phyloP scores from a whole-genome alignment of 2,888 invertebrate genomes.

The Peribatodes rhomboidaria region DNA sequence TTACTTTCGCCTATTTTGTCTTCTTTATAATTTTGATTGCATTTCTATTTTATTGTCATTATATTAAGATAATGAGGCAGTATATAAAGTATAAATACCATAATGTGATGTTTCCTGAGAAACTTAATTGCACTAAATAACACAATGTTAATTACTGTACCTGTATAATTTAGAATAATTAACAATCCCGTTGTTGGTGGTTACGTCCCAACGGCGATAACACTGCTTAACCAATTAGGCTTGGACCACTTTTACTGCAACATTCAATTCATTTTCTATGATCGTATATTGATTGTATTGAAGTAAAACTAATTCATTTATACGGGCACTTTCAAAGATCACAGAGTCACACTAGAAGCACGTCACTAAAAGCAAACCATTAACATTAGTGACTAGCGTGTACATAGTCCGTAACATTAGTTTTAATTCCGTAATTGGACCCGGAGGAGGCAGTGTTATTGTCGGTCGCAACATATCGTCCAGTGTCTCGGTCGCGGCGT shows the following conservation, averaged over 20 bases:
- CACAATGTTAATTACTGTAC: slow-evolving; percentile 71
- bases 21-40: slow-evolving; percentile 72
- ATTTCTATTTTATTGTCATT: slow-evolving; percentile 61
- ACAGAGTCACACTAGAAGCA: slow-evolving; percentile 40
- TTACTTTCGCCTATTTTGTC: slow-evolving; percentile 75
- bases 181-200: slow-evolving; percentile 75
- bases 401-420: slow-evolving; percentile 60
- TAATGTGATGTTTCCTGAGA: slow-evolving; percentile 67
- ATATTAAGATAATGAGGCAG: slow-evolving; percentile 70
- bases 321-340: slow-evolving; percentile 52
- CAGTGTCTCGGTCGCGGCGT: slow-evolving; percentile 78
- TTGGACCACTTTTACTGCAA: slow-evolving; percentile 51
- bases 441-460: slow-evolving; percentile 72
- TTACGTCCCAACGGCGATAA: slow-evolving; percentile 78
- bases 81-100: slow-evolving; percentile 75
- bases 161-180: slow-evolving; percentile 69
- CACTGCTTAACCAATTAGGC: slow-evolving; percentile 79
- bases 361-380: slow-evolving; percentile 39
- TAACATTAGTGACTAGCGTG: slow-evolving; percentile 41
- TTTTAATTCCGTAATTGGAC: slow-evolving; percentile 52
- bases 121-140: slow-evolving; percentile 79
- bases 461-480: slow-evolving; percentile 70
- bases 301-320: slow-evolving; percentile 70
- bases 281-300: slow-evolving; percentile 42
- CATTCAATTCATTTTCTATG: slow-evolving; percentile 35